Percentiles rank a stretch among this genome's conserved stretches.
These are phyloP conservation scores for Apamea monoglypha DNA, from an alignment of 2,888 invertebrate genomes.

Conservation along the genomic window DNA sequence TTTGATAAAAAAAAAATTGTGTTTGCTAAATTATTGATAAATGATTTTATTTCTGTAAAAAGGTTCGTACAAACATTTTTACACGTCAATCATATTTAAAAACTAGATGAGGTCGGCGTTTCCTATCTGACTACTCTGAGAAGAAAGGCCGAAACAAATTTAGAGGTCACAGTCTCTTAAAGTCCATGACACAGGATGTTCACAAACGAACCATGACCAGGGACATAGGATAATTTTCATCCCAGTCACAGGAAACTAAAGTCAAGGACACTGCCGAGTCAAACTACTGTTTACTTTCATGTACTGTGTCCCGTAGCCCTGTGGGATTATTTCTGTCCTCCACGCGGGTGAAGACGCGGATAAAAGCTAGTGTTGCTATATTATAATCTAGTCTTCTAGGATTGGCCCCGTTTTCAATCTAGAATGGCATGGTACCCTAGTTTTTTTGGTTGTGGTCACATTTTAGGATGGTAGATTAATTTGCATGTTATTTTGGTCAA, in stretches of 20 bases:
- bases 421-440: constrained; percentile 15
- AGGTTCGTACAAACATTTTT: too few relatives aligned
- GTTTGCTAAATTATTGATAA: too few relatives aligned
- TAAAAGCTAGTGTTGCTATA: too few relatives aligned
- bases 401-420: constrained; percentile 15
- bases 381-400: background rate
- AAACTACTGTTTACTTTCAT: background rate
- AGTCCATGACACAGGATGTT: too few relatives aligned
- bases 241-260: background rate
- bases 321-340: background rate
- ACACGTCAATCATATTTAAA: too few relatives aligned
- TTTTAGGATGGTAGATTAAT: constrained; percentile 19
- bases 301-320: background rate
- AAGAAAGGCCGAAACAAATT: too few relatives aligned
- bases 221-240: background rate
- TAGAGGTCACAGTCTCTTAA: too few relatives aligned
- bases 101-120: too few relatives aligned
- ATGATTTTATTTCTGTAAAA: too few relatives aligned
- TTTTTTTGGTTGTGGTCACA: constrained; percentile 15
- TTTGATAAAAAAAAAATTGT: background rate
- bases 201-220: background rate
- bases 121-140: too few relatives aligned
- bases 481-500: constrained; percentile 20
- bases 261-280: background rate
- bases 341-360: too few relatives aligned